Evolutionary conservation across 1,140 invertebrate species (phyloP).

Genomic region (Anastrepha obliqua): DNA sequence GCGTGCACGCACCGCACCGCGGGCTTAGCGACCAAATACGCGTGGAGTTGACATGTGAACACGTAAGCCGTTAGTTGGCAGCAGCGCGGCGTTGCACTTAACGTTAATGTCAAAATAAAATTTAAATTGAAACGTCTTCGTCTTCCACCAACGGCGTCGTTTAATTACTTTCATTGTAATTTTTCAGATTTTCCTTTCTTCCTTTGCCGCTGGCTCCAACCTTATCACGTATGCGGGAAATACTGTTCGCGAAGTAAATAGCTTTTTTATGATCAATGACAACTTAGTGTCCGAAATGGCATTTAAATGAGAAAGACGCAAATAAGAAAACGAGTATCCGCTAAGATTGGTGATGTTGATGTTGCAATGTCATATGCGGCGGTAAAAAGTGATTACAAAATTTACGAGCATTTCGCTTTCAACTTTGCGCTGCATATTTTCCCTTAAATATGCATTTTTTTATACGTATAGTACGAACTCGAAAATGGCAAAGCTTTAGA

Average conservation of each 20-base stretch:
- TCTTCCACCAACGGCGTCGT: slow-evolving; percentile 1
- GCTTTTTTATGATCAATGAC: slow-evolving; percentile 40
- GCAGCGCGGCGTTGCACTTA: background rate
- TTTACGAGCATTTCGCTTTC: too few relatives aligned
- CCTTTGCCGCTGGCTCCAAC: background rate
- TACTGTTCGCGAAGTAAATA: background rate
- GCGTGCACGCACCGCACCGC: background rate
- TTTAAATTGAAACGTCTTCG: slow-evolving; percentile 36
- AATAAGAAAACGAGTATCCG: background rate
- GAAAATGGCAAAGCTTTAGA: too few relatives aligned
- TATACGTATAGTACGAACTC: too few relatives aligned
- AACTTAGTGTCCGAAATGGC: slow-evolving; percentile 49
- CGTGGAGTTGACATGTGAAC: background rate
- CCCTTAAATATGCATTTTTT: too few relatives aligned
- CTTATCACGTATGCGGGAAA: background rate
- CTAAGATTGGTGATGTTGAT: background rate
- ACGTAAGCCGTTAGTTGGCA: slow-evolving; percentile 18
- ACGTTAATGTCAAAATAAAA: slow-evolving; percentile 34
- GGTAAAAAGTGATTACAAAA: too few relatives aligned
- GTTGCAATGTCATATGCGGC: background rate
- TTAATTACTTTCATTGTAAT: background rate
- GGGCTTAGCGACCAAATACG: background rate
- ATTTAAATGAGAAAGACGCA: slow-evolving; percentile 27
- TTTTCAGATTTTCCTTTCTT: background rate
- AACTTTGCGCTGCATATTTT: too few relatives aligned